A percentile compares a stretch with the other conserved stretches of the same genome.
These are phyloP conservation scores for Morpho achilles DNA, from an alignment of 2,888 invertebrate genomes.

Conservation along the genomic window DNA sequence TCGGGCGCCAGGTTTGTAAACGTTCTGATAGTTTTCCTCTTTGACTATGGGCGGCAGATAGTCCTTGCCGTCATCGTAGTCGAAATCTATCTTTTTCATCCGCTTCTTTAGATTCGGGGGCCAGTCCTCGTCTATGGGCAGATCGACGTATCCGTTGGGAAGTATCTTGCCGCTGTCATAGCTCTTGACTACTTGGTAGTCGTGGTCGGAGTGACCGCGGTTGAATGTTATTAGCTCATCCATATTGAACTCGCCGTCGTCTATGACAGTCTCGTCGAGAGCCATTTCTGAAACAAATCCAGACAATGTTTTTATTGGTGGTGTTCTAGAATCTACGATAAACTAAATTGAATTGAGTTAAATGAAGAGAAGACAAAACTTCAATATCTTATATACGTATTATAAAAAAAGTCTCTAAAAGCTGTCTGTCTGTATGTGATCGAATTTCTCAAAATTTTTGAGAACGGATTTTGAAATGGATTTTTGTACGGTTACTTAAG, in stretches of 20 bases:
- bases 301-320: neutral
- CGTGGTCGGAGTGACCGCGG: slow-evolving; percentile 69
- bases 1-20: slow-evolving; percentile 48
- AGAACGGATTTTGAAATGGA: too few species aligned
- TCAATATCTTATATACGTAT: too few species aligned
- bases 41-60: slow-evolving; percentile 63
- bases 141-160: slow-evolving; percentile 72
- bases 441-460: too few species aligned
- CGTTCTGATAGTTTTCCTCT: slow-evolving; percentile 61
- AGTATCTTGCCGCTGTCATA: slow-evolving; percentile 44
- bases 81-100: slow-evolving; percentile 67
- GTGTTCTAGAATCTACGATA: too few species aligned
- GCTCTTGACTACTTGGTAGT: slow-evolving; percentile 67
- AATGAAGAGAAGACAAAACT: too few species aligned
- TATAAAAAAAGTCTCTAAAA: too few species aligned
- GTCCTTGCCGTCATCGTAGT: slow-evolving; percentile 61
- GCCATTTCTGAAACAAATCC: slow-evolving; percentile 51
- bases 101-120: slow-evolving; percentile 74
- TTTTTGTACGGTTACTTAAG: too few species aligned
- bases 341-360: too few species aligned
- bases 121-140: slow-evolving; percentile 80
- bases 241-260: slow-evolving; percentile 80
- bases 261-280: slow-evolving; percentile 71
- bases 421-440: too few species aligned
- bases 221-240: slow-evolving; percentile 80